Evolutionary conservation across 2,113 vertebrate genomes (phyloP).

Genomic region (Ursus arctos): DNA sequence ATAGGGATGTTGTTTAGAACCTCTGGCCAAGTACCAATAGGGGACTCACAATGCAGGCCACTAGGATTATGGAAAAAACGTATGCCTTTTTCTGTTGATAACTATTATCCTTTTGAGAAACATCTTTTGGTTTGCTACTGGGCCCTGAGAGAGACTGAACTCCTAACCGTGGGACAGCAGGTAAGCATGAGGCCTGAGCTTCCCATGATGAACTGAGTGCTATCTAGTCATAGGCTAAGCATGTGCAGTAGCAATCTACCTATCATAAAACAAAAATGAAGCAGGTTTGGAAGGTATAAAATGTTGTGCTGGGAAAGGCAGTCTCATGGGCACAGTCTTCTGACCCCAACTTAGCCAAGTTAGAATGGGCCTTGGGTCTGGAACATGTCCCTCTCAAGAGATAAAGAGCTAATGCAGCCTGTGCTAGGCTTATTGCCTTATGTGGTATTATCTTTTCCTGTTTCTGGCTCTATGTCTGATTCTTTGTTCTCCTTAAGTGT

Average conservation of each 20-base stretch:
- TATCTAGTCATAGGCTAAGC: background rate
- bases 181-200: background rate
- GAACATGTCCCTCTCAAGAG: background rate
- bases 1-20: background rate
- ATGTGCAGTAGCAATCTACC: background rate
- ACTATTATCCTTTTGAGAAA: background rate
- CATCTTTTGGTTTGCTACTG: background rate
- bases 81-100: background rate
- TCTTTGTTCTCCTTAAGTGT: background rate
- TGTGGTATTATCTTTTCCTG: background rate
- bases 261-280: background rate
- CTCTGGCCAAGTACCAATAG: background rate
- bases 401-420: background rate
- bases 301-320: background rate
- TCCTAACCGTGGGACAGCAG: background rate
- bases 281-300: background rate
- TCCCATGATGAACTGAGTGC: background rate
- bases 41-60: background rate
- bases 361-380: background rate
- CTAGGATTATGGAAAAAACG: background rate
- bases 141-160: background rate
- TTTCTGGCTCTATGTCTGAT: background rate
- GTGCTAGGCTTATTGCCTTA: background rate
- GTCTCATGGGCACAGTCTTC: background rate
- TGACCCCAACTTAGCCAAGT: background rate